These are phyloP conservation scores for Pagetopsis macropterus DNA, from an alignment of 2,797 vertebrate species.

Conservation along the genomic window DNA sequence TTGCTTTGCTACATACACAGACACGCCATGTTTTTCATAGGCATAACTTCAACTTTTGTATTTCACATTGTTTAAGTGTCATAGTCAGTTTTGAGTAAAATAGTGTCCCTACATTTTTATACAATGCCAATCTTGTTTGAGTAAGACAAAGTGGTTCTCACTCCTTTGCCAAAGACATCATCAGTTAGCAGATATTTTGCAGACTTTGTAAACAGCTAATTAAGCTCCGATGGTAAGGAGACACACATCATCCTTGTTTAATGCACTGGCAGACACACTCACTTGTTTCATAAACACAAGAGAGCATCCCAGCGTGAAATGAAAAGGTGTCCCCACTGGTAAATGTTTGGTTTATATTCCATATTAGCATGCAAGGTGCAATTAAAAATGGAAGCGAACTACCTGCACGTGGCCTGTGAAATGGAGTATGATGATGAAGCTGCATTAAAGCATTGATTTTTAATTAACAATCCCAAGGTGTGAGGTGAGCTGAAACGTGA, in stretches of 20 bases:
- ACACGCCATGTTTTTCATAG: neutral
- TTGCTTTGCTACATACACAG: neutral
- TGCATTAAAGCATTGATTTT: conserved; percentile 73
- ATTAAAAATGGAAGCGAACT: conserved; percentile 89
- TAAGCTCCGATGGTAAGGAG: conserved; percentile 58
- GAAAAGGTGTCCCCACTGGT: conserved; percentile 90
- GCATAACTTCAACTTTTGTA: neutral
- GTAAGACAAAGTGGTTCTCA: conserved; percentile 29
- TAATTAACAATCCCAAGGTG: conserved; percentile 74
- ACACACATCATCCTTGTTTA: conserved; percentile 67
- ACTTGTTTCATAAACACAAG: conserved; percentile 83
- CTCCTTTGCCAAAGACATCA: conserved; percentile 21
- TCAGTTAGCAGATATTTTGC: conserved; percentile 33
- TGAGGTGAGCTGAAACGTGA: conserved; percentile 74
- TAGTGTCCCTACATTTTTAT: conserved; percentile 7
- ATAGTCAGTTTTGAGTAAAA: neutral
- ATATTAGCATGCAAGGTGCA: conserved; percentile 96
- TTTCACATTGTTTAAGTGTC: neutral
- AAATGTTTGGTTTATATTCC: conserved; percentile 95
- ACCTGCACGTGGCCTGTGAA: conserved; percentile 67
- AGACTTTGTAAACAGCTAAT: conserved; percentile 61
- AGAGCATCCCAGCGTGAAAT: conserved; percentile 91
- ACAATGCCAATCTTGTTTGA: conserved; percentile 17
- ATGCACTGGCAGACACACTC: conserved; percentile 70
- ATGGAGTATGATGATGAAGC: conserved; percentile 72